Conservation (phyloP, 2,113 vertebrate genomes). For the Perognathus longimembris region DNA sequence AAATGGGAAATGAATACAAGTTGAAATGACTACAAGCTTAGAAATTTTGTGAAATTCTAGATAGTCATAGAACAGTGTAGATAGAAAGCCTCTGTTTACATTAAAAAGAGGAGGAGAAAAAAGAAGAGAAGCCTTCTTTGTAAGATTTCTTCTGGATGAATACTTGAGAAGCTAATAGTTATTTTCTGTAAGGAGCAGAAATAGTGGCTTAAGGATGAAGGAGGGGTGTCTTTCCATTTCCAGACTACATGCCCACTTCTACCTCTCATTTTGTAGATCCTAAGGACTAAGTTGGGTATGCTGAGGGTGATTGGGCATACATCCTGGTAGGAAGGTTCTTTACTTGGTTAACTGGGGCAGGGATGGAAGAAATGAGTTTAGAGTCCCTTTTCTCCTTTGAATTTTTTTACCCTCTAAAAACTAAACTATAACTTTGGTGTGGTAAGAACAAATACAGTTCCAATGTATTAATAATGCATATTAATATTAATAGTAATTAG, state of each 20-base stretch:
- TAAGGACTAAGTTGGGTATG: not conserved
- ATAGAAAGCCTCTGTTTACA: not conserved
- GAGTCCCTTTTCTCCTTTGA: not conserved
- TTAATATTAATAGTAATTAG: too few species aligned
- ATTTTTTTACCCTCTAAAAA: not conserved
- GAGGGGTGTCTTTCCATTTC: not conserved
- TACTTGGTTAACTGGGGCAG: not conserved
- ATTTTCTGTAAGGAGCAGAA: not conserved
- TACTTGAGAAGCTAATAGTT: not conserved
- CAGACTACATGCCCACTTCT: not conserved
- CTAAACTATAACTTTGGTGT: not conserved
- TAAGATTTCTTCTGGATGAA: not conserved
- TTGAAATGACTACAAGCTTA: too few species aligned
- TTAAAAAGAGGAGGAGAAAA: not conserved
- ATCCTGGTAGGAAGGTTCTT: not conserved
- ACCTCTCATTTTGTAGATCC: too few species aligned
- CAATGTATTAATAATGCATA: not conserved
- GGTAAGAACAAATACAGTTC: not conserved
- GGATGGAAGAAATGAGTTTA: not conserved
- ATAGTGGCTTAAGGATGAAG: not conserved
- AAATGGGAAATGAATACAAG: not conserved
- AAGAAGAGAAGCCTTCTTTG: not conserved
- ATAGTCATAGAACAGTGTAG: not conserved
- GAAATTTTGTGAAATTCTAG: constrained; percentile 1
- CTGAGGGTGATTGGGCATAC: not conserved